Percentiles rank a stretch among this genome's conserved stretches.
These are phyloP conservation scores for Cerastis rubricosa DNA, from an alignment of 2,888 invertebrate genomes.

Conservation along the genomic window DNA sequence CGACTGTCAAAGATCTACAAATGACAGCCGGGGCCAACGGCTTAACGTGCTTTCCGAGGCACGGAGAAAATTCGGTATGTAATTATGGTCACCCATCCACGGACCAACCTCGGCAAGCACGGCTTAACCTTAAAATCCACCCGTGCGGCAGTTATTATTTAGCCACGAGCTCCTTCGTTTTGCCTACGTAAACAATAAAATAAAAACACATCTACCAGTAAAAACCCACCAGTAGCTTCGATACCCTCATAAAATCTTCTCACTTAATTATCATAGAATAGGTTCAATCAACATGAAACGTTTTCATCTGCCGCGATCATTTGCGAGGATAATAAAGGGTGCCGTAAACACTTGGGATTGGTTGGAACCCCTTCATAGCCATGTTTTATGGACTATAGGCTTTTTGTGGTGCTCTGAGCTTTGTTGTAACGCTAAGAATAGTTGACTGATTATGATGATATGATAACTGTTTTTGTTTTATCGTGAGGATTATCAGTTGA, in stretches of 20 bases:
- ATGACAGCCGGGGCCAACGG: no score
- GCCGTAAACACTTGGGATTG: constrained; percentile 73
- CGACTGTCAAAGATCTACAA: no score
- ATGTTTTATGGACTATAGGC: constrained; percentile 48
- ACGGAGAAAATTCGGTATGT: no score
- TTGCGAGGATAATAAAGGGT: constrained; percentile 67
- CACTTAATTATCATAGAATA: constrained; percentile 41
- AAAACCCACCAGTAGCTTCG: constrained; percentile 15
- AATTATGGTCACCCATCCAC: no score
- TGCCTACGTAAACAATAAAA: not conserved
- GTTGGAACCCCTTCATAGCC: constrained; percentile 56
- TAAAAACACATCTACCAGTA: not conserved
- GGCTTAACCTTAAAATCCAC: no score
- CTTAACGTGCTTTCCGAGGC: no score
- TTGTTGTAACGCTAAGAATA: constrained; percentile 14
- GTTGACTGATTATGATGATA: constrained; percentile 29
- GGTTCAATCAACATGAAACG: constrained; percentile 41
- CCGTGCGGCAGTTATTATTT: no score
- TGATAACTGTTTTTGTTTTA: constrained; percentile 6
- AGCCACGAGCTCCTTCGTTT: no score
- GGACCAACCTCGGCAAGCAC: no score
- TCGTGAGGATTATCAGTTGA: not conserved
- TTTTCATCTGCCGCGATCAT: constrained; percentile 61
- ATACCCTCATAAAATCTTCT: constrained; percentile 31
- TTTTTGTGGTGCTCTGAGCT: constrained; percentile 43